These are phyloP conservation scores for Zoanthus solanderi DNA, from an alignment of 92 coral and sea anemone species.

Conservation along the genomic window DNA sequence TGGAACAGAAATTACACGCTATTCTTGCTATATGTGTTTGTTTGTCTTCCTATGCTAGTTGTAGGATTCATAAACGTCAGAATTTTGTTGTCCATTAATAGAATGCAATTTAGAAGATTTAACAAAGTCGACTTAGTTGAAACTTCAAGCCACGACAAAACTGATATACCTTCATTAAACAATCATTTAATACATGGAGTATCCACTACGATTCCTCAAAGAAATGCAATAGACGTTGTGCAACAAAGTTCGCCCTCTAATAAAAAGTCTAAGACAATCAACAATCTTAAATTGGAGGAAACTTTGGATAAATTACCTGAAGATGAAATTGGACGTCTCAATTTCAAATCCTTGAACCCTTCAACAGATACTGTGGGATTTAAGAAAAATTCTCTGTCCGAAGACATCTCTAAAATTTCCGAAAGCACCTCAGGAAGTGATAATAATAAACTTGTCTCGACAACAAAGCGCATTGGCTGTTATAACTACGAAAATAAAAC, in stretches of 20 bases:
- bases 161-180: background rate
- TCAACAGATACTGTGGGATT: background rate
- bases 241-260: background rate
- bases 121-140: background rate
- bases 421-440: background rate
- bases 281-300: background rate
- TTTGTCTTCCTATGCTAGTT: conserved; percentile 57
- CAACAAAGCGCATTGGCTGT: background rate
- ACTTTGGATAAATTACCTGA: background rate
- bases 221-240: background rate
- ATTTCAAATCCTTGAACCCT: background rate
- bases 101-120: conserved; percentile 19
- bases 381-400: background rate
- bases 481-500: background rate
- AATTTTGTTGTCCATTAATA: conserved; percentile 65
- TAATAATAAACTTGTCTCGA: background rate
- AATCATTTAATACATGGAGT: background rate
- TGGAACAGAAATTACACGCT: conserved; percentile 64
- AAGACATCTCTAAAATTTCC: background rate
- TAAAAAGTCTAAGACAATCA: no score
- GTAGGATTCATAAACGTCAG: conserved; percentile 59
- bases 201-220: background rate
- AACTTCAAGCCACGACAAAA: background rate
- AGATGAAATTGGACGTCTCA: background rate
- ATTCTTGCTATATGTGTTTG: conserved; percentile 60